Evolutionary conservation across 2,797 vertebrate genomes (phyloP).

Genomic region (Oreochromis grahami): DNA sequence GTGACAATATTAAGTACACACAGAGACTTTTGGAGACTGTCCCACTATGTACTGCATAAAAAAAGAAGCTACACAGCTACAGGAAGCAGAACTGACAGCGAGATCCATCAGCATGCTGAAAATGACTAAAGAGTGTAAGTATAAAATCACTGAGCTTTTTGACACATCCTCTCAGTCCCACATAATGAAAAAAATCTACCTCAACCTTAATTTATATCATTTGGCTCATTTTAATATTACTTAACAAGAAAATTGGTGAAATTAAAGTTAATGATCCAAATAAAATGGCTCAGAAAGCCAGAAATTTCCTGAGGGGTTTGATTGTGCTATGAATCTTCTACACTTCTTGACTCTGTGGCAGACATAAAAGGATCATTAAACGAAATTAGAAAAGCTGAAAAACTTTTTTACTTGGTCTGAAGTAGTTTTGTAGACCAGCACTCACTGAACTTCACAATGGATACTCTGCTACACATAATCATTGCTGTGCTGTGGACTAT

Average conservation of each 20-base stretch:
- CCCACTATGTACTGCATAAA: neutral
- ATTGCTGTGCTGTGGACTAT: neutral
- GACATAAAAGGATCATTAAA: neutral
- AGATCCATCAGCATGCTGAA: neutral
- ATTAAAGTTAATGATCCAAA: neutral
- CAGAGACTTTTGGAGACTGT: neutral
- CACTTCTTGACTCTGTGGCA: neutral
- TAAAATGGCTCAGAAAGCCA: neutral
- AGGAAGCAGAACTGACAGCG: neutral
- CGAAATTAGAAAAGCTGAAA: neutral
- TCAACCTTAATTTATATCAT: neutral
- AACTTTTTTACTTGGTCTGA: neutral
- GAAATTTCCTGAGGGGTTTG: neutral
- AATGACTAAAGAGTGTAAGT: neutral
- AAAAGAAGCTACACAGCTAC: rapidly evolving
- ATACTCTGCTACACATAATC: neutral
- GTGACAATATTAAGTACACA: rapidly evolving
- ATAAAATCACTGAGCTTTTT: neutral
- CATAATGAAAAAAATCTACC: neutral
- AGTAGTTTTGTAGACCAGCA: neutral
- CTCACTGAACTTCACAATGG: rapidly evolving
- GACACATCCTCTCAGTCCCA: neutral
- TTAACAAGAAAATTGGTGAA: neutral
- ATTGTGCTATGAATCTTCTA: neutral
- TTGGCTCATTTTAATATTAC: neutral